phyloP scores from a whole-genome alignment of 1,140 invertebrate species.

The Heliconius nattereri region DNA sequence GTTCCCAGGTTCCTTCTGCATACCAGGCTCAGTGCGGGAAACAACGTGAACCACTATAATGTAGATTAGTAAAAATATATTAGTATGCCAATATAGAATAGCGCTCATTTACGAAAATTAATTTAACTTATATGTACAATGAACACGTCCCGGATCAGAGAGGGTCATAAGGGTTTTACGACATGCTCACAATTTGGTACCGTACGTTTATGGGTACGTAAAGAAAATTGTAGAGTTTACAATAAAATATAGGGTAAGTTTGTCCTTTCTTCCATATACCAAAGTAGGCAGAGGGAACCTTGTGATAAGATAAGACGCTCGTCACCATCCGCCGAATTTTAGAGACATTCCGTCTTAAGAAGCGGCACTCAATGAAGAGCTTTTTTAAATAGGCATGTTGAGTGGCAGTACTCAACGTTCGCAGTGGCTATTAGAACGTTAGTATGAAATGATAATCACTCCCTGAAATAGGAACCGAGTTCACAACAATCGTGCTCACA shows the following conservation, averaged over 20 bases:
- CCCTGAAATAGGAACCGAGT: no score
- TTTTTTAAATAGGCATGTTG: neutral
- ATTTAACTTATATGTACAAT: neutral
- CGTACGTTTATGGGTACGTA: neutral
- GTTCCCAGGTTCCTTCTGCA: no score
- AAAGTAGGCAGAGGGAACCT: neutral
- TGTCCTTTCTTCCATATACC: neutral
- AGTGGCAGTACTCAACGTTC: neutral
- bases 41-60: no score
- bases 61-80: neutral
- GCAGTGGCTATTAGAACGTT: neutral
- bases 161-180: constrained; percentile 8
- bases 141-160: neutral
- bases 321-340: no score
- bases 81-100: neutral
- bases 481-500: no score
- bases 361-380: no score
- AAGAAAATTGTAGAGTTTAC: constrained; percentile 4
- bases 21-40: no score
- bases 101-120: neutral
- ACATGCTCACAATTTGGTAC: constrained; percentile 3
- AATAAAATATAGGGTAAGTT: neutral
- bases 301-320: no score
- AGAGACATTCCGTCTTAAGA: no score
- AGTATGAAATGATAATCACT: neutral